Conservation (phyloP, 2,113 vertebrate genomes). For the Stomatorhinus ivindoensis region DNA sequence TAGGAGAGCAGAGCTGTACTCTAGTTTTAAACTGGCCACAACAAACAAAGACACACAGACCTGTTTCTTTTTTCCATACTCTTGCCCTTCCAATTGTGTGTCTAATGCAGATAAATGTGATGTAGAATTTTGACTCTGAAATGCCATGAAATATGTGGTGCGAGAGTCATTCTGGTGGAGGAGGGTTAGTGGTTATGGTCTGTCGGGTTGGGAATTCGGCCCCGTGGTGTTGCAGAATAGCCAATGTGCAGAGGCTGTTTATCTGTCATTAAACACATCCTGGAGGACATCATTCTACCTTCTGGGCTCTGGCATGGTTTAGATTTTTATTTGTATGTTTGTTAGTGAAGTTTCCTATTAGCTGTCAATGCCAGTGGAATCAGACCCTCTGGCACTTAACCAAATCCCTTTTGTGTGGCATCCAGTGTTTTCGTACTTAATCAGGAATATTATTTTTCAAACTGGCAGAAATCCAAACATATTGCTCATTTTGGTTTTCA, state of each 20-base stretch:
- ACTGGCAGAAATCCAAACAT: neutral
- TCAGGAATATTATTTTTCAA: conserved; percentile 2
- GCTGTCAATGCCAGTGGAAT: neutral
- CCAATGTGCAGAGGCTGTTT: neutral
- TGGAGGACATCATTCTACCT: neutral
- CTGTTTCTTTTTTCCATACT: neutral
- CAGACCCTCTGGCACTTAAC: neutral
- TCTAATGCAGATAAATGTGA: neutral
- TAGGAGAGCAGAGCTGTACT: neutral
- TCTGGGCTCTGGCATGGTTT: neutral
- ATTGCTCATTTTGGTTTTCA: neutral
- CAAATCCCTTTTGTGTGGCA: neutral
- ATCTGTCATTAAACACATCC: neutral
- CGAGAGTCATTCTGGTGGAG: neutral
- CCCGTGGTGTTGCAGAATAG: neutral
- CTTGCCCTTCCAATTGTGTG: neutral
- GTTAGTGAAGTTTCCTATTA: neutral
- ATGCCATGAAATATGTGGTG: neutral
- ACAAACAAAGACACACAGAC: neutral
- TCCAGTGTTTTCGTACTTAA: neutral
- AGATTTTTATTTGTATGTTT: neutral
- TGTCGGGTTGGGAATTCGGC: neutral
- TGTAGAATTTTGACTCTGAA: neutral
- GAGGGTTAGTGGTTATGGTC: neutral
- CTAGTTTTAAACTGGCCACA: neutral